Conservation (phyloP, 2,888 invertebrate species). For the Notodonta dromedarius region DNA sequence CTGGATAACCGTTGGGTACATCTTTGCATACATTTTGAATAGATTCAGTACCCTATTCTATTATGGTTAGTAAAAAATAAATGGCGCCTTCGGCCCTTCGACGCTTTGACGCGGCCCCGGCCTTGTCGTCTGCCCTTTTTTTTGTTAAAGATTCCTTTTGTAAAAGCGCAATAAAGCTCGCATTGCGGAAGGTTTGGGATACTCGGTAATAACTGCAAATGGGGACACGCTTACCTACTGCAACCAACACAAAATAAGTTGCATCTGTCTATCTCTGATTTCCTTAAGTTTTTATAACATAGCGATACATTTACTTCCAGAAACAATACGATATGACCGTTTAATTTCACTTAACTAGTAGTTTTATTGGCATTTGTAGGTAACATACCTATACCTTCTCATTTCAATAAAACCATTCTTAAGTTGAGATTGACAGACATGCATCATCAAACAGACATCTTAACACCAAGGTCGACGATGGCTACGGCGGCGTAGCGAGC, state of each 20-base stretch:
- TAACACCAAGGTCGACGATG: too few species aligned
- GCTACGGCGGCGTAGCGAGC: too few species aligned
- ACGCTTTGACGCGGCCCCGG: constrained; percentile 8
- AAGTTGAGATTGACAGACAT: too few species aligned
- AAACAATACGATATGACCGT: too few species aligned
- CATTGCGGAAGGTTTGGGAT: constrained; percentile 39
- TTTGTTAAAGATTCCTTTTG: constrained; percentile 31
- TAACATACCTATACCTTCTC: too few species aligned
- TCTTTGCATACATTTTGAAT: neutral
- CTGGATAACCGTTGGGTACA: neutral
- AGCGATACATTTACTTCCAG: too few species aligned
- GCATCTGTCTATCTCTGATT: neutral
- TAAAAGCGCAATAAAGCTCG: constrained; percentile 25
- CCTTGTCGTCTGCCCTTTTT: constrained; percentile 21
- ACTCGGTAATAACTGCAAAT: constrained; percentile 6
- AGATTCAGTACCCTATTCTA: neutral
- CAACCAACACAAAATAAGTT: neutral
- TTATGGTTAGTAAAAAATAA: constrained; percentile 12
- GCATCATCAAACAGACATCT: too few species aligned
- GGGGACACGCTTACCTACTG: neutral
- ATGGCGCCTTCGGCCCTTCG: constrained; percentile 17
- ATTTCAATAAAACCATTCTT: too few species aligned
- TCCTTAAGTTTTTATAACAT: too few species aligned
- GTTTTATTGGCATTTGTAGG: too few species aligned
- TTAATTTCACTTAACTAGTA: too few species aligned